Conservation (phyloP, 2,113 vertebrate genomes). For the Tetrax tetrax region DNA sequence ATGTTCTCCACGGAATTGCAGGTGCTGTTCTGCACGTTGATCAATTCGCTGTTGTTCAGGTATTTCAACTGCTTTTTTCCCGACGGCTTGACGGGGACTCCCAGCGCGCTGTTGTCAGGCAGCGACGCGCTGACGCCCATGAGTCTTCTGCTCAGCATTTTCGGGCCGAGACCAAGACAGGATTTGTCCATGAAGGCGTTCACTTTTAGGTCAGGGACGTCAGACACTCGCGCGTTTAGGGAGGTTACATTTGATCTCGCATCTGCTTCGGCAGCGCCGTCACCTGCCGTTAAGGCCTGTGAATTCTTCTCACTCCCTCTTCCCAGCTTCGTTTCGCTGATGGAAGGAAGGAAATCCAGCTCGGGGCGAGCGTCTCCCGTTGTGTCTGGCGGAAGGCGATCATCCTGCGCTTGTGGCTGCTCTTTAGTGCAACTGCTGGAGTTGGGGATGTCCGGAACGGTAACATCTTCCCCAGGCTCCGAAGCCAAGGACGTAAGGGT, state of each 20-base stretch:
- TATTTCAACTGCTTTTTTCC: slow-evolving; percentile 71
- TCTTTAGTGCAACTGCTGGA: slow-evolving; percentile 32
- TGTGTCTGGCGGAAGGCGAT: background rate
- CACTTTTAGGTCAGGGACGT: background rate
- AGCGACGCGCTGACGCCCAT: background rate
- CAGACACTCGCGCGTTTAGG: background rate
- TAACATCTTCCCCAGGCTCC: slow-evolving; percentile 56
- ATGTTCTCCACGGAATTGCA: slow-evolving; percentile 36
- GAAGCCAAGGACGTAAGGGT: slow-evolving; percentile 81
- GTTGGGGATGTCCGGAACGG: background rate
- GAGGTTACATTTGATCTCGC: background rate
- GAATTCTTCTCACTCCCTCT: background rate
- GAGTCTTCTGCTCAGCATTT: slow-evolving; percentile 27
- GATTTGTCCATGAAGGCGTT: slow-evolving; percentile 45
- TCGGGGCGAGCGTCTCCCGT: background rate
- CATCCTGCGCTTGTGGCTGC: background rate
- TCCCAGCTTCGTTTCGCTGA: slow-evolving; percentile 39
- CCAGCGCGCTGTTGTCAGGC: slow-evolving; percentile 1
- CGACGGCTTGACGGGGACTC: background rate
- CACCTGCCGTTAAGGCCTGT: background rate
- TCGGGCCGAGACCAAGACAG: slow-evolving; percentile 14
- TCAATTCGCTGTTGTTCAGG: slow-evolving; percentile 56
- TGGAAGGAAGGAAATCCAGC: slow-evolving; percentile 57
- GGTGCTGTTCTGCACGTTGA: slow-evolving; percentile 60
- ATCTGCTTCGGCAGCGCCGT: background rate